Evolutionary conservation across 2,888 invertebrate genomes (phyloP).

Genomic region (Eueremaeus valkanovi): DNA sequence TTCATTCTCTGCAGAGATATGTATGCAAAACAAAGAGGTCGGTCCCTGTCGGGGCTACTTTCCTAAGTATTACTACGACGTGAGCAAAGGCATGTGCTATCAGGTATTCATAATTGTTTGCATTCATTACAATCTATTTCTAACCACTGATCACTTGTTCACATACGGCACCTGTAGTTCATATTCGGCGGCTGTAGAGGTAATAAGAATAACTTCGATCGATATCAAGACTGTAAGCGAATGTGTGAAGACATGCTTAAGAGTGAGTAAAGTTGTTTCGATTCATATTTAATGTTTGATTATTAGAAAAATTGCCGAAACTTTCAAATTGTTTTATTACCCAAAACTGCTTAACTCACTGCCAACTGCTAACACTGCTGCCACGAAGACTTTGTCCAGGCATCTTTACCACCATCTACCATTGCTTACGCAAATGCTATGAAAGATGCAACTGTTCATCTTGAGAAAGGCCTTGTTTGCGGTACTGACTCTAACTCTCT

Average conservation of each 20-base stretch:
- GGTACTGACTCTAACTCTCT: constrained; percentile 44
- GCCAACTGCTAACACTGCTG: neutral
- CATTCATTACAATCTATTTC: no score
- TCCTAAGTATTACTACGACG: constrained; percentile 81
- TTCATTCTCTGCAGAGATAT: constrained; percentile 64
- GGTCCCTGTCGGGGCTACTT: constrained; percentile 86
- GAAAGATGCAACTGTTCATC: constrained; percentile 47
- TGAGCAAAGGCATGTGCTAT: constrained; percentile 65
- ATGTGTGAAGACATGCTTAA: constrained; percentile 49
- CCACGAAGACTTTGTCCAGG: constrained; percentile 29
- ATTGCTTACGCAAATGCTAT: constrained; percentile 47
- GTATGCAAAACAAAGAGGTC: constrained; percentile 68
- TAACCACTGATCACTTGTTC: no score
- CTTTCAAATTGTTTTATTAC: neutral
- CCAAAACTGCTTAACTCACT: neutral
- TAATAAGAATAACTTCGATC: constrained; percentile 80
- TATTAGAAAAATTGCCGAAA: neutral
- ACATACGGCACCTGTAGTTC: no score
- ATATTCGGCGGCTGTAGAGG: constrained; percentile 82
- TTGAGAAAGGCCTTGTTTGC: constrained; percentile 48
- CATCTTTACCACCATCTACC: constrained; percentile 43
- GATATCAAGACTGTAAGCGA: constrained; percentile 64
- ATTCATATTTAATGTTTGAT: no score
- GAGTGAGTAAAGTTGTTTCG: no score
- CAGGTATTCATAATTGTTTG: no score